Evolutionary conservation across 2,888 invertebrate genomes (phyloP).

Genomic region (Chelonus formosanus): DNA sequence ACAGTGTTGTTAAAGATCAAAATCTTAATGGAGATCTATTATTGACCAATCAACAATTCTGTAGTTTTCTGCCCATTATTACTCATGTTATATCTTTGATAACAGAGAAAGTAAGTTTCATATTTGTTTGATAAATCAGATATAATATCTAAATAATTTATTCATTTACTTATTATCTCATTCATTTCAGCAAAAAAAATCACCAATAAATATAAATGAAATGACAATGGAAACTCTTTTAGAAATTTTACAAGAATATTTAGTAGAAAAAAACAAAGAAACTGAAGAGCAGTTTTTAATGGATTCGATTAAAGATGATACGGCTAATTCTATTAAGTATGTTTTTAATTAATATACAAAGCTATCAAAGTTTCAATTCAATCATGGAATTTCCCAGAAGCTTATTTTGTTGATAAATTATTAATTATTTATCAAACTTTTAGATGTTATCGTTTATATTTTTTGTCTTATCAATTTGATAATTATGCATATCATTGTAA

Average conservation of each 20-base stretch:
- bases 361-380: too few relatives aligned
- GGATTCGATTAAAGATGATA: neutral
- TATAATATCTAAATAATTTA: too few relatives aligned
- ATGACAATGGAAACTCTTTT: conserved; percentile 45
- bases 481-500: too few relatives aligned
- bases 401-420: too few relatives aligned
- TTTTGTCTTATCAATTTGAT: too few relatives aligned
- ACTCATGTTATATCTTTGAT: conserved; percentile 53
- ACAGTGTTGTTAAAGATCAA: conserved; percentile 35
- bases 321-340: too few relatives aligned
- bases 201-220: conserved; percentile 38
- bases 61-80: conserved; percentile 53
- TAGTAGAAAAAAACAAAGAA: conserved; percentile 33
- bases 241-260: conserved; percentile 46
- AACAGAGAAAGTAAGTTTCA: conserved; percentile 47
- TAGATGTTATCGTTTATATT: too few relatives aligned
- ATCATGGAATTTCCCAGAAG: too few relatives aligned
- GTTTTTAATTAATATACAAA: too few relatives aligned
- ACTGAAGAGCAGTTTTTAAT: conserved; percentile 25
- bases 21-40: conserved; percentile 36
- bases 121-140: too few relatives aligned
- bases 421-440: too few relatives aligned
- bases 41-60: conserved; percentile 49
- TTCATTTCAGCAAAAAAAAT: conserved; percentile 40
- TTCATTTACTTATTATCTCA: neutral